These are phyloP conservation scores for Protobothrops mucrosquamatus DNA, from an alignment of 2,113 vertebrate genomes.

Conservation along the genomic window DNA sequence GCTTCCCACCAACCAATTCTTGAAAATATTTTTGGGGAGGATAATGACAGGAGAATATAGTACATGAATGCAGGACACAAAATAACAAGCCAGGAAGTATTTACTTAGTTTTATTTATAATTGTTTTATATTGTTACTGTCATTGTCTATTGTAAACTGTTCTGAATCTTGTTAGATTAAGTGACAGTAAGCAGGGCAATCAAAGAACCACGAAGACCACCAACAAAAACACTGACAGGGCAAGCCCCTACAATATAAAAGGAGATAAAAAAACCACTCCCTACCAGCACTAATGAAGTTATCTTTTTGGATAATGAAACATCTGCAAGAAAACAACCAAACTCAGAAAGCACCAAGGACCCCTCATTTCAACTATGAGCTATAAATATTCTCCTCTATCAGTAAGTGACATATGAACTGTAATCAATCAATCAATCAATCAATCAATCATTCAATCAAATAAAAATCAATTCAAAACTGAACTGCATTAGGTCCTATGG, in stretches of 20 bases:
- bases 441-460: background rate
- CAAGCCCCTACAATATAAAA: background rate
- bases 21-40: background rate
- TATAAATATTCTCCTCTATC: background rate
- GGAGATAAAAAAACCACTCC: background rate
- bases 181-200: background rate
- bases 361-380: background rate
- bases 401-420: background rate
- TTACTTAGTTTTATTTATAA: background rate
- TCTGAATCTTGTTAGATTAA: background rate
- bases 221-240: background rate
- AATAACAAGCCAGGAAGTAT: background rate
- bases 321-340: background rate
- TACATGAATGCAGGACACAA: background rate
- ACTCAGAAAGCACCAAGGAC: background rate
- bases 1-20: background rate
- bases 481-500: background rate
- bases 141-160: background rate
- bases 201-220: background rate
- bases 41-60: background rate
- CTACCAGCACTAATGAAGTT: background rate
- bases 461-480: background rate
- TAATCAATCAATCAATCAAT: background rate
- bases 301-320: background rate
- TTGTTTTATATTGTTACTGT: background rate